Conservation (phyloP, 2,113 vertebrate genomes). For the human region GRCh38 chr14:68992501-68993000, state of each 20-base stretch:
- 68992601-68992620: background rate
- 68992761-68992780: background rate
- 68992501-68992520: background rate
- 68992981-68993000: background rate
- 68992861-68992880: background rate
- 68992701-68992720: background rate
- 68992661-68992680: background rate
- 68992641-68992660: background rate
- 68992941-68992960: background rate
- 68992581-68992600: constrained; percentile 37
- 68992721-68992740: background rate
- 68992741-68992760: background rate
- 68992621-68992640: constrained; percentile 63
- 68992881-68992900: too few relatives aligned
- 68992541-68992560: constrained; percentile 70
- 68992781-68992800: background rate
- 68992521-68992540: constrained; percentile 37
- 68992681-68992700: background rate
- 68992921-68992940: background rate
- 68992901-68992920: background rate
- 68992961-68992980: background rate
- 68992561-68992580: background rate
- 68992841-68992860: accelerated
- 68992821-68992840: background rate
- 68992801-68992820: background rate